Base-by-base conservation (phyloP, 2,888 invertebrate species). In the Thymelicus lineola region DNA sequence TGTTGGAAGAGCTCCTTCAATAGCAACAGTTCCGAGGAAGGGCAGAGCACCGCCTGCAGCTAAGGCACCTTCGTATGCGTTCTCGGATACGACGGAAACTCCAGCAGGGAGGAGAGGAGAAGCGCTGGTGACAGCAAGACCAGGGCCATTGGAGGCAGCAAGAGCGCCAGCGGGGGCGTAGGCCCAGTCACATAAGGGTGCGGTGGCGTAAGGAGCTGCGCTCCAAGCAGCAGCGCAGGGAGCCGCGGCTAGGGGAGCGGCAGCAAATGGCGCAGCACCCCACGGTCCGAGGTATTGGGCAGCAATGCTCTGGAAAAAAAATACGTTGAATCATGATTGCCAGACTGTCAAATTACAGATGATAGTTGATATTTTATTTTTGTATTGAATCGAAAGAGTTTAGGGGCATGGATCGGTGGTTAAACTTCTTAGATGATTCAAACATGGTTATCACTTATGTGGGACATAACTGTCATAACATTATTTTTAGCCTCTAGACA, bases 41-140 rank as follows among this genome's bases (percentile, higher is more conserved):
- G 82, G 82, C 68, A 82, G 72, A 61, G 75, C 78, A 12, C 81
- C 82, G 12, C 58, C 66, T 15, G 80, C 78, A 28, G 77, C 74
- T 6, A 82, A 66, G 5, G 72, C 66, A 5, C 84, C 84, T 68
- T 79, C 79, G 53, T 81, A 79, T 0, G 69, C 76, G 70, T 82
- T 81, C 64, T 84, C 82, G n/a, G 82, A 82, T 7, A 77, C 65
- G n/a, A 84, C 79, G 12, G 82, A 75, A 28, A 84, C 72, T 10
- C 84, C 84, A 45, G 70, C 74, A 7, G 79, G 76, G 9, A 80
- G 74, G 53, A 81, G 75, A 17, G 81, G 78, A 7, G 84, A 84
- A 7, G 76, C 72, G 67, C 82, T 82, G 58, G 83, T 73, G n/a
- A 79, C 75, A 0, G 76, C 72, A 12, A 83, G 76, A 12, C 79